Percentiles rank a stretch among this genome's conserved stretches.
Conservation (phyloP, 2,113 vertebrate species). For the Proteles cristata region DNA sequence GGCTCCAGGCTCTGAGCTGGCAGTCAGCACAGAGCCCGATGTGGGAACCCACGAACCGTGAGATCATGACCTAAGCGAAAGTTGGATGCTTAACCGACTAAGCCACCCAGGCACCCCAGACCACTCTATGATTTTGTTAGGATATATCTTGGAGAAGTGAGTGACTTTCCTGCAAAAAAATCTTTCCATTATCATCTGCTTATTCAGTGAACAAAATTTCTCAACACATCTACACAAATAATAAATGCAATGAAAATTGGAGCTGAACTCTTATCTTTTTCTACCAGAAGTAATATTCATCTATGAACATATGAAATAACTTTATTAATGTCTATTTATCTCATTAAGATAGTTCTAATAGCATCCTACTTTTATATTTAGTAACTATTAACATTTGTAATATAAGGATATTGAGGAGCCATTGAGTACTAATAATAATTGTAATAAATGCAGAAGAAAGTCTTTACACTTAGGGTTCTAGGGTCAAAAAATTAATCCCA, state of each 20-base stretch:
- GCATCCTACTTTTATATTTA: constrained; percentile 20
- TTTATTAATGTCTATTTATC: background rate
- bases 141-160: background rate
- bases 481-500: background rate
- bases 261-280: background rate
- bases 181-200: background rate
- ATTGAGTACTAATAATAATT: background rate
- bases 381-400: background rate
- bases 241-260: background rate
- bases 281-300: constrained; percentile 3
- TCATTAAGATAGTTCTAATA: background rate
- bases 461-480: background rate
- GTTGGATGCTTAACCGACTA: no score
- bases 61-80: no score
- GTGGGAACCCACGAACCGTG: no score
- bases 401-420: background rate
- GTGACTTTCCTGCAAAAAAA: background rate
- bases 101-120: background rate
- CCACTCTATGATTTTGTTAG: background rate
- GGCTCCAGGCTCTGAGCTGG: no score
- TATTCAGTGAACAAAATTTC: constrained; percentile 14
- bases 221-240: background rate
- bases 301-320: background rate
- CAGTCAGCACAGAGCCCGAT: no score
- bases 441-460: background rate